Percentiles rank a stretch among this genome's conserved stretches.
Conservation (phyloP, 2,797 vertebrate genomes). For the Syndactyla subalaris region DNA sequence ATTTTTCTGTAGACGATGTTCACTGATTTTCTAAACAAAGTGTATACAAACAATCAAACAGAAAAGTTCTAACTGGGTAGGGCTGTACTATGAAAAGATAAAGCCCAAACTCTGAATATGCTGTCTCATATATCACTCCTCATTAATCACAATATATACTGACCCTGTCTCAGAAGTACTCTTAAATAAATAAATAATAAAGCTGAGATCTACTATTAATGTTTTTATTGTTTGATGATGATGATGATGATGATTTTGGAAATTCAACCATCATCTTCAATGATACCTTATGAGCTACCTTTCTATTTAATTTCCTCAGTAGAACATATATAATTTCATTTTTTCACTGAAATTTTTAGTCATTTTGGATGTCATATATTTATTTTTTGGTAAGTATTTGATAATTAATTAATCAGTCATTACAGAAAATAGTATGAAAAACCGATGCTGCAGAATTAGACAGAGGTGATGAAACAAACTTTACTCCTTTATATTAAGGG, state of each 20-base stretch:
- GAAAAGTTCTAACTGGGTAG: not conserved
- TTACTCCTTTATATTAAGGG: not conserved
- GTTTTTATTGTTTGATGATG: not conserved
- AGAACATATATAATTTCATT: not conserved
- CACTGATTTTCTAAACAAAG: not conserved
- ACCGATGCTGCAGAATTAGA: not conserved
- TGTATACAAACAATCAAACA: rapidly evolving
- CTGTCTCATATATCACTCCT: not conserved
- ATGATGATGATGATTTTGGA: not conserved
- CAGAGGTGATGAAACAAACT: not conserved
- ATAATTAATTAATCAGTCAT: not conserved
- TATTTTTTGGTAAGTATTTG: not conserved
- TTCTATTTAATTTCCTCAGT: not conserved
- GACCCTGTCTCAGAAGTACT: not conserved
- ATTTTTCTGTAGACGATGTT: not conserved
- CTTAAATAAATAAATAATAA: not conserved
- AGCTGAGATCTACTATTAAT: not conserved
- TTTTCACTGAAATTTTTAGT: not conserved
- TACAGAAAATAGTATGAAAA: not conserved
- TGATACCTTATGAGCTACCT: not conserved
- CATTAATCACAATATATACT: not conserved
- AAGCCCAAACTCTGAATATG: not conserved
- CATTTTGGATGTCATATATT: not conserved
- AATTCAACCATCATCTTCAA: not conserved
- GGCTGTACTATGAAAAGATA: not conserved